These are phyloP conservation scores for Plutella xylostella DNA, from an alignment of 2,888 invertebrate genomes.

Conservation along the genomic window DNA sequence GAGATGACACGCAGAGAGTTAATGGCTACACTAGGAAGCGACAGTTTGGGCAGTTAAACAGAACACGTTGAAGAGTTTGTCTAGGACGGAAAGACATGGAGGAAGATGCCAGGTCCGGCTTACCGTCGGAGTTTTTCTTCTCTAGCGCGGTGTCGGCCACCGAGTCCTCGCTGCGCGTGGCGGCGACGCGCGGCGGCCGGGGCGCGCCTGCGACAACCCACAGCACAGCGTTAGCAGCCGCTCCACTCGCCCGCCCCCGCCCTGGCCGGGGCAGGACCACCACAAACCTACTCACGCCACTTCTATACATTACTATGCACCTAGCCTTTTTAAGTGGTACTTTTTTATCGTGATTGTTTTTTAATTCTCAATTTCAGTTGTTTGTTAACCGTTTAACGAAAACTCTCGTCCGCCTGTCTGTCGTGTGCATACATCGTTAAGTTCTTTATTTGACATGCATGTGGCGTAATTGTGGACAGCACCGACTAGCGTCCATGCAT, in stretches of 20 bases:
- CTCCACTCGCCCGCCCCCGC: slow-evolving; percentile 59
- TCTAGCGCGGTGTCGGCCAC: slow-evolving; percentile 83
- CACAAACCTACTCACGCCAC: slow-evolving; percentile 26
- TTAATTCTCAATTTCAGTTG: too few species aligned
- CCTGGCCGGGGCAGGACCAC: slow-evolving; percentile 43
- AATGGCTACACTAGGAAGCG: slow-evolving; percentile 48
- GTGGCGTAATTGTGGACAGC: too few species aligned
- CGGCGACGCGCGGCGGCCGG: slow-evolving; percentile 40
- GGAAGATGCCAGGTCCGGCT: slow-evolving; percentile 46
- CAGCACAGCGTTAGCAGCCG: slow-evolving; percentile 48
- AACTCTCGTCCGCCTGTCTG: slow-evolving; percentile 28
- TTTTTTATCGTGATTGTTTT: too few species aligned
- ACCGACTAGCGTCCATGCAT: too few species aligned
- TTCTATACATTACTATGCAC: slow-evolving; percentile 3
- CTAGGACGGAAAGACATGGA: slow-evolving; percentile 36
- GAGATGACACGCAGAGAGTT: too few species aligned
- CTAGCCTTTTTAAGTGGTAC: too few species aligned
- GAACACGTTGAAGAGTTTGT: slow-evolving; percentile 31
- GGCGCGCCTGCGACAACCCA: slow-evolving; percentile 49
- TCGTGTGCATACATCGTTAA: too few species aligned
- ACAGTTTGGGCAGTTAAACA: slow-evolving; percentile 45
- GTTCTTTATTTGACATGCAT: too few species aligned
- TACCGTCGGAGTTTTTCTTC: slow-evolving; percentile 89
- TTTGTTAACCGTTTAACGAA: too few species aligned
- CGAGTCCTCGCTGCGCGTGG: slow-evolving; percentile 85